Base-by-base conservation (phyloP, 2,113 vertebrate genomes). In the Pavo muticus region DNA sequence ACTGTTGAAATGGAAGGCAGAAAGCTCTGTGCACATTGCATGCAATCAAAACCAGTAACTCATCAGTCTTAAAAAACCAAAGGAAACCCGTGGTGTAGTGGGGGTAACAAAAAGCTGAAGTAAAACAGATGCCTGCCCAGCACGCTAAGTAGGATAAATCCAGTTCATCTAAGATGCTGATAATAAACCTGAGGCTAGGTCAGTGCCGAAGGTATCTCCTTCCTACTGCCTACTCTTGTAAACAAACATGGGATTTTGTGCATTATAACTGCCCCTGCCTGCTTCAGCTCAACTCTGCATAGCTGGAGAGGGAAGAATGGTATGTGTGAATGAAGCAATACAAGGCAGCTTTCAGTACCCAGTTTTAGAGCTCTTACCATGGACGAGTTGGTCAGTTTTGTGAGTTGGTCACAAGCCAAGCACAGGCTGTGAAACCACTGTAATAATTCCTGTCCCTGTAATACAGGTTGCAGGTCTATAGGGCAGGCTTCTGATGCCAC, bases 91-190 rank as follows among this genome's bases (percentile, higher is more conserved):
- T 54, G 44, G 63, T 54, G 6, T 21, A 65, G 68, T n/a, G 87
- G 87, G 92, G 87, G 84, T 85, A 87, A 63, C 84, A 87, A 73
- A 93, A 90, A 90, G 56, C 84, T 92, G 95, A 92, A 94, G 74
- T 24, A 21, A 87, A 95, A 14, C 87, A 92, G 93, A 91, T 91
- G 94, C 68, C 13, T 94, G 59, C 24, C 54, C 63, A 76, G 70
- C 50, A 79, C 50, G 63, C 37, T 70, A 21, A 76, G 52, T 21
- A 52, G 40, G 54, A 27, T 85, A 25, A 92, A 91, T 48, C 77
- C 84, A 78, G 84, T 87, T 42, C 69, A 16, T 68, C 78, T 73
- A 90, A 35, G 82, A 48, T 89, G 40, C 74, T 78, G 92, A 78
- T 93, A 84, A 90, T 87, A 75, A 84, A 82, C 48, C 42, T 78